Evolutionary conservation across 2,113 vertebrate species (phyloP), one percentile per base, ranked within the genome.

Genomic region (Hymenochirus boettgeri): DNA sequence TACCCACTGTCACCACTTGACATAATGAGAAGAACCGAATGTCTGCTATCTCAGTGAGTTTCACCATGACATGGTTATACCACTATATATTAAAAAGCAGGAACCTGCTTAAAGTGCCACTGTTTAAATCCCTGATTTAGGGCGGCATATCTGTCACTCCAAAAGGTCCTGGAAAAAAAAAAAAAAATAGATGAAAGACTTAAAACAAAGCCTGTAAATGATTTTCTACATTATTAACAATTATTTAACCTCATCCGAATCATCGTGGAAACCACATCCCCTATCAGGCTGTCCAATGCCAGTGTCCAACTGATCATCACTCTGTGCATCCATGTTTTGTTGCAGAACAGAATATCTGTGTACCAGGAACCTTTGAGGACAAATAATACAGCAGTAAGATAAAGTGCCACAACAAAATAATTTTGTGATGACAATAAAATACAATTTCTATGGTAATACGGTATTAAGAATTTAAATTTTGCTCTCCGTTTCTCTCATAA

Each of bases 261-360:
- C 94, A 15, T 95, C 93, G 2, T 91, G 92, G 74, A 86, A 94
- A n/a, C 85, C 86, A 31, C 9, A 51, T 25, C 66, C 65, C 71
- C 83, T 88, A 1, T 70, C 75, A 11, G 88, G 84, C 61, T 71
- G 75, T 29, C 79, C 73, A 39, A 89, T 90, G 54, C 88, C 51
- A n/a, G 87, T 74, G 1, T 97, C 94, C 4, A 85, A 83, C 18
- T 85, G 88, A 1, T 93, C 92, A 9, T 85, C 82, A 1, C 89
- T 88, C 0, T 88, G 88, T 3, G 88, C 90, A 71, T 96, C 93
- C 0, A 81, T 91, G 0, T 94, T 87, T 65, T 93, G 90, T 63
- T 83, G 87, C 21, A 97, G 86, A 2, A 95, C 90, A 0, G 94
- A 96, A 71, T 96, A 96, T 1, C 93, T 83, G 59, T 96, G 94